These are phyloP conservation scores for Teleopsis dalmanni DNA, from an alignment of 1,140 invertebrate species.

Conservation along the genomic window DNA sequence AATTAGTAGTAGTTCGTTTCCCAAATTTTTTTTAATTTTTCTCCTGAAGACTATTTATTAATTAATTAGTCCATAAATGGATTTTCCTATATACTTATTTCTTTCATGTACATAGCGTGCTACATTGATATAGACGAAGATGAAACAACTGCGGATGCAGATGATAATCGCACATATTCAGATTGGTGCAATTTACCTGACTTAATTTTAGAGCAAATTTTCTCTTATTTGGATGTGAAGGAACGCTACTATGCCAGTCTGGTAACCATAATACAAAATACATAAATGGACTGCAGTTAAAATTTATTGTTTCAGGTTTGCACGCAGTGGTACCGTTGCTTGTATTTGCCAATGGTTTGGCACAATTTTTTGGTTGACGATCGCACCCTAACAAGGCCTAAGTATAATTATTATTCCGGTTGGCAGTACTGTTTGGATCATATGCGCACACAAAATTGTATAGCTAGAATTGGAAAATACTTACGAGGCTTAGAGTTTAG, in stretches of 20 bases:
- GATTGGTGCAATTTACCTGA: constrained; percentile 67
- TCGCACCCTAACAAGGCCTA: constrained; percentile 62
- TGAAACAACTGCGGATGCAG: constrained; percentile 38
- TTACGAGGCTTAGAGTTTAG: constrained; percentile 62
- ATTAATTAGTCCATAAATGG: neutral
- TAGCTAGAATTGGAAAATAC: constrained; percentile 61
- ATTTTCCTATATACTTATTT: neutral
- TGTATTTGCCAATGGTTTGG: constrained; percentile 70
- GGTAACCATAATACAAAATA: constrained; percentile 47
- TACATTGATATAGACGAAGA: constrained; percentile 54
- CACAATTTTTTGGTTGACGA: constrained; percentile 64
- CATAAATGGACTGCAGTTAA: neutral
- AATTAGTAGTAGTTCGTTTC: neutral
- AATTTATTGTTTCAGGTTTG: constrained; percentile 26
- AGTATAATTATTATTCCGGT: constrained; percentile 76
- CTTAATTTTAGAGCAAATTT: constrained; percentile 69
- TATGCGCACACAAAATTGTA: constrained; percentile 62
- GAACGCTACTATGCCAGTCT: constrained; percentile 69
- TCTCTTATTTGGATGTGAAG: constrained; percentile 58
- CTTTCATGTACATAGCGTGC: constrained; percentile 50
- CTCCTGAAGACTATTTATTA: neutral
- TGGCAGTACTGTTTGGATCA: constrained; percentile 75
- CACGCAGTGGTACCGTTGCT: constrained; percentile 59
- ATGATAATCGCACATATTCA: constrained; percentile 47
- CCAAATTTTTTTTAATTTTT: neutral